Base-by-base conservation (phyloP, 2,797 vertebrate species). In the Sebastes flavidus region DNA sequence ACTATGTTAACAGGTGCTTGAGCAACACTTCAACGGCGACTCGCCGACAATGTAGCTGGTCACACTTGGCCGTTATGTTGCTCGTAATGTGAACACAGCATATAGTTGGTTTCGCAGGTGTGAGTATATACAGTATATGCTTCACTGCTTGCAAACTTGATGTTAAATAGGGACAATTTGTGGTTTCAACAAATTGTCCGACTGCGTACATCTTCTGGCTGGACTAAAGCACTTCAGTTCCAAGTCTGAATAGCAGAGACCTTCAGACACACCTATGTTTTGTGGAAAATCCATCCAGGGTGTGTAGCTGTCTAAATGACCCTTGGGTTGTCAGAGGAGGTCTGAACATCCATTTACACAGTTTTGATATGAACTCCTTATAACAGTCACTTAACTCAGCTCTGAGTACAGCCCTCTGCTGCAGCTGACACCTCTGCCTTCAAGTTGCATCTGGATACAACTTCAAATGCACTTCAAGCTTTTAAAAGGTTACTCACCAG, bases 401-500 rank as follows among this genome's bases (percentile, higher is more conserved):
- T 59, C 55, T 49, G 49, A 22, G 46, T 59, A 20, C 1, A 20
- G 22, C 10, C 13, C 4, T n/a, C 8, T 55, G 13, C 38, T 34
- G 20, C 56, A 36, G 46, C 59, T 16, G 18, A 75, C 30, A 49
- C 11, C 9, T 70, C 32, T 42, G 30, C 3, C 13, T 30, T 65
- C 8, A 67, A 58, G 2, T 59, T 20, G 16, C 22, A 58, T 46
- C 25, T 25, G 0, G 27, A 20, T 25, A 61, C 8, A 73, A 30
- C 42, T 14, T 66, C 3, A 8, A 32, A 12, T 20, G 8, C 13
- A 75, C 27, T 42, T 72, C 16, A 68, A 38, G 18, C 1, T 79
- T 72, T 65, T 77, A 62, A 7, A 32, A 61, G 42, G 52, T 55
- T 29, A 96, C 98, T 97, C 90, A 99, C 98, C 96, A 99, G 94